Evolutionary conservation across 2,113 vertebrate genomes (phyloP), one percentile per base, ranked within the genome.

Genomic region (Bubo bubo): DNA sequence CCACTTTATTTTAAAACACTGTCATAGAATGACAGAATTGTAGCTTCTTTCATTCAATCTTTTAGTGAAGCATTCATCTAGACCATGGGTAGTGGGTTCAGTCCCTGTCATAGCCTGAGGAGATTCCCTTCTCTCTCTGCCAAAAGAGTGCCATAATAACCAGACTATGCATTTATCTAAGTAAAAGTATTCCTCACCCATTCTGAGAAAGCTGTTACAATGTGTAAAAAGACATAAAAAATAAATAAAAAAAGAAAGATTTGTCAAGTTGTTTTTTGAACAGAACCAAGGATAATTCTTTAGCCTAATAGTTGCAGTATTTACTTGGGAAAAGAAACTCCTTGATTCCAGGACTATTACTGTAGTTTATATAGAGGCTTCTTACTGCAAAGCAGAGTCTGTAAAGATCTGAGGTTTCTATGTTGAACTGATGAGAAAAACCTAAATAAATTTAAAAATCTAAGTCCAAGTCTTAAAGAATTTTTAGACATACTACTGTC

Each of bases 11-110:
- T 90, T 75, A 30, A 90, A 68, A 63, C 17, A 39, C 6, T 70
- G 47, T 2, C 1, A 0, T 27, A 52, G 55, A 19, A 39, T 27
- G 20, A 52, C 41, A 45, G 9, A 50, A 50, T 45, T 27, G 4
- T 52, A 47, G 4, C 20, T 30, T 81, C 6, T 80, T 80, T 56
- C 89, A 56, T 79, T 62, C 49, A 52, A 43, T 8, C 3, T 47
- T 70, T 35, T 41, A 47, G 27, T 28, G 35, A 47, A 74, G 9
- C 16, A 74, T 63, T 72, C 45, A 18, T 60, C 64, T 59, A 59
- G 34, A 52, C 12, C 28, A 23, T 0, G 0, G 9, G 28, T 52
- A 43, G 28, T 18, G 8, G 5, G 6, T 76, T 64, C 37, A 66
- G 16, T 72, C 82, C n/a, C 14, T 94, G 11, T 49, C 27, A 77